A percentile compares a stretch with the other conserved stretches of the same genome.
Conservation (phyloP, 2,113 vertebrate species). For the Brienomyrus longianalis region DNA sequence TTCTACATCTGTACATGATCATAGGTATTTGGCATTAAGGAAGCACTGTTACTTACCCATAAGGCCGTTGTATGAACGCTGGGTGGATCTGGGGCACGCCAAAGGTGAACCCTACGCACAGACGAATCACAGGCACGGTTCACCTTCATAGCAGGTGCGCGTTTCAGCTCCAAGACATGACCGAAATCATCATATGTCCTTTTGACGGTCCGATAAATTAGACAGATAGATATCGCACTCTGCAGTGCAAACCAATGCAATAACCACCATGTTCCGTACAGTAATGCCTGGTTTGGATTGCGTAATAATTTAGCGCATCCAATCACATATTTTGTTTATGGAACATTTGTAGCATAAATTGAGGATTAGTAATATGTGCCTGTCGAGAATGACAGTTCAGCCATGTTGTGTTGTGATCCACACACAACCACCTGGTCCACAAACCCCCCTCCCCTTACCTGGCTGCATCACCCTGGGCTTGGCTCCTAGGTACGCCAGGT, state of each 20-base stretch:
- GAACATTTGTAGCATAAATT: not conserved
- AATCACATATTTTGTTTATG: not conserved
- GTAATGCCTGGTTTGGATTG: not conserved
- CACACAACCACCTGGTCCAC: not conserved
- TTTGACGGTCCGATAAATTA: not conserved
- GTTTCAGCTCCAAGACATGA: not conserved
- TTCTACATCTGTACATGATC: not conserved
- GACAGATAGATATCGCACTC: not conserved
- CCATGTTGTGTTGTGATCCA: not conserved
- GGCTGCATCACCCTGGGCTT: slow-evolving; percentile 97
- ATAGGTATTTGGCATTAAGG: not conserved
- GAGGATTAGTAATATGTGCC: not conserved
- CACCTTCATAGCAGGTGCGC: not conserved
- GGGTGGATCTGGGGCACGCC: slow-evolving; percentile 97
- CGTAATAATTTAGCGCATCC: not conserved
- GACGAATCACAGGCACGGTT: slow-evolving; percentile 21
- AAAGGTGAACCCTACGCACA: slow-evolving; percentile 87
- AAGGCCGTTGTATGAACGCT: slow-evolving; percentile 96
- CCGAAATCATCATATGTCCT: not conserved
- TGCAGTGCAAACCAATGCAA: not conserved
- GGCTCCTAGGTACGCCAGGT: slow-evolving; percentile 94
- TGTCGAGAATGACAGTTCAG: not conserved
- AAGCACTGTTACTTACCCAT: slow-evolving; percentile 75
- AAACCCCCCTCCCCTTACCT: slow-evolving; percentile 68
- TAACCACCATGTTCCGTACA: not conserved